Conservation (phyloP, 2,797 vertebrate species). For the Rhadinocentrus ornatus region DNA sequence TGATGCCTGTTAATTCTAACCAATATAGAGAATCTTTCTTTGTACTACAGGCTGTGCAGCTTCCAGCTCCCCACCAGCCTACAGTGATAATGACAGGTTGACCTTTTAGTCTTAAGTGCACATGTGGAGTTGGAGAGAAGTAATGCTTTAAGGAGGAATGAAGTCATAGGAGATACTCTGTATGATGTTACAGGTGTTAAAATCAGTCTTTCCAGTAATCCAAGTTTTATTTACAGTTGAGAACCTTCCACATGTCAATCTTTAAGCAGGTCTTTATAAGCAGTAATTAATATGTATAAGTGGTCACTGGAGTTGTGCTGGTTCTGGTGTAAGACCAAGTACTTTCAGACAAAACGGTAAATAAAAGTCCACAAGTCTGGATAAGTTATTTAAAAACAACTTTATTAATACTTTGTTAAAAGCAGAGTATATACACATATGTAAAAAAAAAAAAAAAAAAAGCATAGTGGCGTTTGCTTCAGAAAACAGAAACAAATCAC, state of each 20-base stretch:
- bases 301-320: background rate
- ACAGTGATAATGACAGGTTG: slow-evolving; percentile 25
- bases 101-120: slow-evolving; percentile 34
- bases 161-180: too few relatives aligned
- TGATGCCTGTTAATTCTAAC: slow-evolving; percentile 49
- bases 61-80: slow-evolving; percentile 11
- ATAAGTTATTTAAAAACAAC: slow-evolving; percentile 60
- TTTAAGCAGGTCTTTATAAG: background rate
- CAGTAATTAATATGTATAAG: background rate
- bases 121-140: slow-evolving; percentile 1
- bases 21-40: slow-evolving; percentile 14
- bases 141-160: background rate
- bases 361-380: background rate
- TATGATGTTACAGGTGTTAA: background rate
- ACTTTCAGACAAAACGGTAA: background rate
- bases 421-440: slow-evolving; percentile 67
- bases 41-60: slow-evolving; percentile 10
- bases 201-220: background rate
- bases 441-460: slow-evolving; percentile 74
- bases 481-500: slow-evolving; percentile 94
- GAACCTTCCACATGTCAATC: too few relatives aligned
- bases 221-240: too few relatives aligned
- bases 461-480: slow-evolving; percentile 89
- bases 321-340: too few relatives aligned
- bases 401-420: slow-evolving; percentile 86